Evolutionary conservation across 1,140 invertebrate species (phyloP).

Genomic region (Drosophila saltans): DNA sequence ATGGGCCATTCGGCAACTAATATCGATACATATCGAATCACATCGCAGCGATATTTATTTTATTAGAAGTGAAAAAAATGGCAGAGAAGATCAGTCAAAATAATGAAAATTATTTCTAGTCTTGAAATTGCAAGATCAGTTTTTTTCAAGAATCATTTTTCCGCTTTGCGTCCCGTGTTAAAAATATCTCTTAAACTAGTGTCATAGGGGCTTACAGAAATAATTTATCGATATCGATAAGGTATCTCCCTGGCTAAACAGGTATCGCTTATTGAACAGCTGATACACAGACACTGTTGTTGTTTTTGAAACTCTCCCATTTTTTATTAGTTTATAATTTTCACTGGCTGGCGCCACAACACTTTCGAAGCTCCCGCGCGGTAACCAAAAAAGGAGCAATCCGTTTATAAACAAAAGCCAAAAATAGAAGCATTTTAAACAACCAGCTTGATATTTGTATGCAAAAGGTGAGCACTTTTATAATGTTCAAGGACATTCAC

Average conservation of each 20-base stretch:
- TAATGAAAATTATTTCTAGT: too few species aligned
- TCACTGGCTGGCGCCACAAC: constrained; percentile 47
- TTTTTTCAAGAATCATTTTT: too few species aligned
- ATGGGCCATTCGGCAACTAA: not conserved
- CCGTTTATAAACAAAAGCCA: constrained; percentile 69
- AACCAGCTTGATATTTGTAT: constrained; percentile 44
- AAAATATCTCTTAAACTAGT: too few species aligned
- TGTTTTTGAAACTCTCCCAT: constrained; percentile 22
- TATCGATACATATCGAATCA: not conserved
- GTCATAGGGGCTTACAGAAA: too few species aligned
- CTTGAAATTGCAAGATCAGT: too few species aligned
- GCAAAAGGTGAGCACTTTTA: constrained; percentile 61
- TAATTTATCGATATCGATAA: constrained; percentile 13
- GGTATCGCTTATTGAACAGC: not conserved
- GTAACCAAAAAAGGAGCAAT: not conserved
- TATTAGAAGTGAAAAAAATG: too few species aligned
- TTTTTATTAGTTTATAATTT: constrained; percentile 64
- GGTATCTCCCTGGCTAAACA: not conserved
- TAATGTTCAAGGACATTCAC: constrained; percentile 56
- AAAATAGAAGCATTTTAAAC: constrained; percentile 58
- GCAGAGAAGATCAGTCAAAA: too few species aligned
- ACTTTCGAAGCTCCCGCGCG: not conserved
- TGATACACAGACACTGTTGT: constrained; percentile 23
- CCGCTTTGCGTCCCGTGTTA: too few species aligned
- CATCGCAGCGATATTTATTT: too few species aligned